These are phyloP conservation scores for Antheraea yamamai DNA, from an alignment of 2,888 invertebrate genomes.

Conservation along the genomic window DNA sequence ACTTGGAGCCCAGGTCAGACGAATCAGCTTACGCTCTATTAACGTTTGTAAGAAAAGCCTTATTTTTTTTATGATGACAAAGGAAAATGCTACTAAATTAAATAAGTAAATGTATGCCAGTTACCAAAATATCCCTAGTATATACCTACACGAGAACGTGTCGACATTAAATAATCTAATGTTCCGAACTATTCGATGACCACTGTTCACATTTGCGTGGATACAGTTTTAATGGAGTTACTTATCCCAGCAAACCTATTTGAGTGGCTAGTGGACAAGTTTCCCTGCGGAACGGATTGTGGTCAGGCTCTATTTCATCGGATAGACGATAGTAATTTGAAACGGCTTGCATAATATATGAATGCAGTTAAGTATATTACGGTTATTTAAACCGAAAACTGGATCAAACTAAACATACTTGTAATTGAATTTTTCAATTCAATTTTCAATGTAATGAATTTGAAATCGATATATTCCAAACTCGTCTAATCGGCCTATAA, in stretches of 20 bases:
- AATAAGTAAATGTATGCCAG: background rate
- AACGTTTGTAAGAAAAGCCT: no score
- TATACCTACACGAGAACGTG: background rate
- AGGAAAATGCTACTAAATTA: no score
- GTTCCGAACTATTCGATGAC: background rate
- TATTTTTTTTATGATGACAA: no score
- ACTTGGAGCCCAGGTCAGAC: no score
- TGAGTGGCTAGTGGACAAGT: slow-evolving; percentile 18
- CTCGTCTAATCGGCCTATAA: background rate
- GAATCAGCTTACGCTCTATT: no score
- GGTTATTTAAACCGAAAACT: background rate
- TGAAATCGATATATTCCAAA: background rate
- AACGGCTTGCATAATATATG: slow-evolving; percentile 12
- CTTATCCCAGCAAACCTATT: slow-evolving; percentile 18
- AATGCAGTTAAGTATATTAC: background rate
- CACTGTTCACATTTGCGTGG: background rate
- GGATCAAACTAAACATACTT: background rate
- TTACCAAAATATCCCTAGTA: background rate
- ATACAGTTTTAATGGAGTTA: slow-evolving; percentile 8
- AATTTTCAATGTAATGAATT: background rate
- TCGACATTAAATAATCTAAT: background rate
- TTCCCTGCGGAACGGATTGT: slow-evolving; percentile 9
- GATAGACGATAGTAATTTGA: slow-evolving; percentile 16
- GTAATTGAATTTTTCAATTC: background rate
- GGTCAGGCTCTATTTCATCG: slow-evolving; percentile 21